Evolutionary conservation across 2,888 invertebrate species (phyloP), one percentile per base, ranked within the genome.

Genomic region (Oscheius sp.): DNA sequence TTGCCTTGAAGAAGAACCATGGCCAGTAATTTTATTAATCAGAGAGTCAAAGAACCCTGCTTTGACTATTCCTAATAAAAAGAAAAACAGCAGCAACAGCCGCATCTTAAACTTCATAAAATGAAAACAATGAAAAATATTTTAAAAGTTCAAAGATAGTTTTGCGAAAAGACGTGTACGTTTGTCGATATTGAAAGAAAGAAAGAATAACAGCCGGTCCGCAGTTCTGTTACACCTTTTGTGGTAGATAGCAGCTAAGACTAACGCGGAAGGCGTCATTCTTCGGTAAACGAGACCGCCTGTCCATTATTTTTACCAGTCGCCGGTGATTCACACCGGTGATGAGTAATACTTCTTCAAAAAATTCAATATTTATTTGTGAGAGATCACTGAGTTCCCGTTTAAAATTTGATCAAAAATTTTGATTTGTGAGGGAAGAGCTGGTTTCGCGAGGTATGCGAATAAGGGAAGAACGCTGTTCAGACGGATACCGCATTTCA

Each of bases 401-500:
- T 59, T 12, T 24, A 59, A 59, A 33, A 9, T 49, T 44, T 59
- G 26, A 59, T 47, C 24, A 67, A 33, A 54, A 54, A 33, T 54
- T 54, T 54, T 54, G 54, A 33, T 54, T 54, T 32, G 54, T 54
- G n/a, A 54, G 1, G 3, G 59, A 41, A 26, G 59, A 59, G 44
- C 44, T 59, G 59, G 59, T 30, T 24, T 67, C 67, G 28, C 54
- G 32, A 8, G 54, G 54, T 12, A 67, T 51, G 24, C 67, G 24
- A 17, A 67, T 62, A 12, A 67, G 51, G n/a, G 67, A 67, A 33
- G 44, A 45, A 12, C 62, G 38, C 30, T 67, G 68, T 47, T 63
- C 68, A 32, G 45, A 45, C 8, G 47, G 30, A 12, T 73, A 79
- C 56, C 78, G 59, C 61, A 73, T 63, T 62, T 80, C 80, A 50